Conservation (phyloP, 92 coral and sea anemone species). For the Paragorgia papillata region DNA sequence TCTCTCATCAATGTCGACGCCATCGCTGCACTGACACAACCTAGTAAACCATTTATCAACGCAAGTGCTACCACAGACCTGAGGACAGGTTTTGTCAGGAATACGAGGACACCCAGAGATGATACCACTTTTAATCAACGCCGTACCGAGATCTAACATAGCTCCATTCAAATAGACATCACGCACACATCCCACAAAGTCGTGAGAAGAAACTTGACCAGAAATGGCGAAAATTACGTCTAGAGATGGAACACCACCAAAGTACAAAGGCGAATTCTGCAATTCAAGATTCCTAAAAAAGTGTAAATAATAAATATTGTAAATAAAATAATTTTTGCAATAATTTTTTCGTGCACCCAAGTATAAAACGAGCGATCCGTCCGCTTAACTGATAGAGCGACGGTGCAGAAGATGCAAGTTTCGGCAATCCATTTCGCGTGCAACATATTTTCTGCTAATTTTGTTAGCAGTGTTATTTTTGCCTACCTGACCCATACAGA, state of each 20-base stretch:
- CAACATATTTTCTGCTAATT: too few relatives aligned
- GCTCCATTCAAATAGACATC: conserved; percentile 76
- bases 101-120: conserved; percentile 78
- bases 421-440: too few relatives aligned
- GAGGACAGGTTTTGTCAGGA: conserved; percentile 54
- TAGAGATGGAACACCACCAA: conserved; percentile 86
- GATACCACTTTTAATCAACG: conserved; percentile 61
- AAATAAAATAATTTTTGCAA: too few relatives aligned
- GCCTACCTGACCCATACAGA: too few relatives aligned
- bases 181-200: conserved; percentile 94
- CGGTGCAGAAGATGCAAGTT: too few relatives aligned
- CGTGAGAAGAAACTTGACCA: conserved; percentile 67
- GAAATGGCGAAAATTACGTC: conserved; percentile 66
- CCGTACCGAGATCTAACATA: conserved; percentile 51
- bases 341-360: too few relatives aligned
- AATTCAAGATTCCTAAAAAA: conserved; percentile 76
- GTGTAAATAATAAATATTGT: background rate
- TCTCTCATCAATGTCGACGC: conserved; percentile 54
- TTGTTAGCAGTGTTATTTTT: too few relatives aligned
- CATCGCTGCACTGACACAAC: conserved; percentile 72
- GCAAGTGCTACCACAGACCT: conserved; percentile 68
- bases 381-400: too few relatives aligned
- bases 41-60: conserved; percentile 89
- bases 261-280: conserved; percentile 64
- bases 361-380: too few relatives aligned